phyloP scores from a whole-genome alignment of 2,888 invertebrate species.

The Zootermopsis nevadensis region DNA sequence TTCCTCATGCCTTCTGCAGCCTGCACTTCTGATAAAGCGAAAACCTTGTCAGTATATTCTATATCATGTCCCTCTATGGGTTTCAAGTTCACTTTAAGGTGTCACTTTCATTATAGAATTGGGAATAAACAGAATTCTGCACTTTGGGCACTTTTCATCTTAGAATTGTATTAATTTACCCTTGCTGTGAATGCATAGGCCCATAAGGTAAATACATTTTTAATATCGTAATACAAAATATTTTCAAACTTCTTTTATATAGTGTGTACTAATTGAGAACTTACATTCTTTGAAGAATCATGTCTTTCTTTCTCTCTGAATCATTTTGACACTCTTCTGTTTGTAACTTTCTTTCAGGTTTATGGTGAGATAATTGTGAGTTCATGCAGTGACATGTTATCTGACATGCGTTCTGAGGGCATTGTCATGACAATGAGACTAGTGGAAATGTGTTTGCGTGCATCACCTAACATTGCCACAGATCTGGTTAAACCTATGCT shows the following conservation, averaged over 20 bases:
- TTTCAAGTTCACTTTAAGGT: too few species aligned
- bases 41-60: too few species aligned
- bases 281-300: neutral
- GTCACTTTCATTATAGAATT: neutral
- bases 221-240: too few species aligned
- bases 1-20: too few species aligned
- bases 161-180: too few species aligned
- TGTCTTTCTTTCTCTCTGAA: neutral
- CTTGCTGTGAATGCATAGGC: too few species aligned
- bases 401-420: conserved; percentile 82
- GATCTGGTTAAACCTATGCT: conserved; percentile 75
- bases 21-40: too few species aligned
- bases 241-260: too few species aligned
- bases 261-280: neutral
- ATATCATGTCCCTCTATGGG: too few species aligned
- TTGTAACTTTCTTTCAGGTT: conserved; percentile 61
- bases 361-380: conserved; percentile 78
- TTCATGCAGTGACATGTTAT: conserved; percentile 77
- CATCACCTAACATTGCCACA: conserved; percentile 78
- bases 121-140: too few species aligned
- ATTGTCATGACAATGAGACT: conserved; percentile 78
- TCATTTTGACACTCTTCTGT: neutral
- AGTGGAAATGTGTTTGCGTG: conserved; percentile 81
- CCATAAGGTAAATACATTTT: too few species aligned
- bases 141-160: too few species aligned